These are phyloP conservation scores for Dipodomys merriami DNA, from an alignment of 2,113 vertebrate genomes.

Conservation along the genomic window DNA sequence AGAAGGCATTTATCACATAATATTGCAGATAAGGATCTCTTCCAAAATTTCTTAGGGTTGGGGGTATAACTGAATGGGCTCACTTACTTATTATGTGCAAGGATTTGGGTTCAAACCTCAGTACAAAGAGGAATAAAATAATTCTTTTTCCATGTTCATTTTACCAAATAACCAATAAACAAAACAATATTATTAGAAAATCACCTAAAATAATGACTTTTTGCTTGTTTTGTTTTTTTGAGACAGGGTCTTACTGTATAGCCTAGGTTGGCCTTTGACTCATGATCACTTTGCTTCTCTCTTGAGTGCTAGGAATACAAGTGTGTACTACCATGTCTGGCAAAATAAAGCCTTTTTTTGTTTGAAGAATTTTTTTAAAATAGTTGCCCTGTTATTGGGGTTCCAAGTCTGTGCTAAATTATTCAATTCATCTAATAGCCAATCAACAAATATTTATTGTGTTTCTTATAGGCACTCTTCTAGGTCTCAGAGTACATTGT, in stretches of 20 bases:
- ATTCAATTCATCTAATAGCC: background rate
- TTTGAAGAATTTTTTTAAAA: background rate
- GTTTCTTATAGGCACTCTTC: background rate
- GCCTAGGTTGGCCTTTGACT: background rate
- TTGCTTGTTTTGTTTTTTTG: background rate
- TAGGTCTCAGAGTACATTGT: background rate
- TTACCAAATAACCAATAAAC: background rate
- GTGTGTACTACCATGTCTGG: background rate
- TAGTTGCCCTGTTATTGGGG: background rate
- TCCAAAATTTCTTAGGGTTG: background rate
- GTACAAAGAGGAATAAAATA: background rate
- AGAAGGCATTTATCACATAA: background rate
- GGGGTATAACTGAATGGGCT: background rate
- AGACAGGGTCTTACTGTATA: background rate
- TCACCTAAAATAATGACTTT: background rate
- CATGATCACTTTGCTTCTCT: background rate
- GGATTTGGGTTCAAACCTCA: background rate
- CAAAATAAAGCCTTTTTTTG: background rate
- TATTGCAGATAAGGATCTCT: background rate
- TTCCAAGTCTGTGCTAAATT: background rate
- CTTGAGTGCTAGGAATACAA: background rate
- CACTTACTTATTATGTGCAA: background rate
- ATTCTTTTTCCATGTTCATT: background rate
- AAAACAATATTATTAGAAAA: constrained; percentile 7
- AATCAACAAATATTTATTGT: background rate